Evolutionary conservation across 2,888 invertebrate genomes (phyloP), one percentile per base, ranked within the genome.

Genomic region (Tachina grossa): DNA sequence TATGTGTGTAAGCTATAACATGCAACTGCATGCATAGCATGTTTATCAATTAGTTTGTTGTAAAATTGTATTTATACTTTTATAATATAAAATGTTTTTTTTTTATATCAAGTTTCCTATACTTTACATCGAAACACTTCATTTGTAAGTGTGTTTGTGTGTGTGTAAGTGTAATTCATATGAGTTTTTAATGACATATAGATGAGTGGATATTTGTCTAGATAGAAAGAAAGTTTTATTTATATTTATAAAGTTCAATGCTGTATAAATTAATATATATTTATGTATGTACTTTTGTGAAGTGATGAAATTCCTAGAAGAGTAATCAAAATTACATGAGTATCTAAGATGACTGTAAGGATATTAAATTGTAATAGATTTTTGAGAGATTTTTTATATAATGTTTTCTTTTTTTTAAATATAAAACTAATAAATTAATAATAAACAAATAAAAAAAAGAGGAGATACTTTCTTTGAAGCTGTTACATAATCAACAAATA

Each of bases 31-130:
- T 65, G 51, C 74, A 72, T 55, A 22, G 63, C 31, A 77, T 81
- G 72, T 81, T 81, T 85, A 85, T 85, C 81, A 85, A 85, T 85
- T 85, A 85, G 81, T 81, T 81, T 78, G 43, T 69, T 57, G 41
- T 68, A 65, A 5, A 2, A 41, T 49, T 0, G 14, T 47, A 39
- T 66, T 14, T 68, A 6, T 41, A 31, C 6, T 31, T 31, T 31
- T 31, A n/a, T n/a, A 68, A 47, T 19, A 76, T 31, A 19, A 57
- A 47, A 49, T 41, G 45, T 57, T 16, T 41, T 22, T 66, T 51
- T n/a, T 49, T 41, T 43, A 14, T 49, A 10, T 22, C 31, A 31
- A 31, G 6, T 31, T 31, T 31, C 5, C 31, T 31, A 31, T 31
- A 31, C 31, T 31, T 31, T 31, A 31, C 5, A 31, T 31, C 6